phyloP scores from a whole-genome alignment of 2,797 vertebrate genomes.

The Cygnus olor region DNA sequence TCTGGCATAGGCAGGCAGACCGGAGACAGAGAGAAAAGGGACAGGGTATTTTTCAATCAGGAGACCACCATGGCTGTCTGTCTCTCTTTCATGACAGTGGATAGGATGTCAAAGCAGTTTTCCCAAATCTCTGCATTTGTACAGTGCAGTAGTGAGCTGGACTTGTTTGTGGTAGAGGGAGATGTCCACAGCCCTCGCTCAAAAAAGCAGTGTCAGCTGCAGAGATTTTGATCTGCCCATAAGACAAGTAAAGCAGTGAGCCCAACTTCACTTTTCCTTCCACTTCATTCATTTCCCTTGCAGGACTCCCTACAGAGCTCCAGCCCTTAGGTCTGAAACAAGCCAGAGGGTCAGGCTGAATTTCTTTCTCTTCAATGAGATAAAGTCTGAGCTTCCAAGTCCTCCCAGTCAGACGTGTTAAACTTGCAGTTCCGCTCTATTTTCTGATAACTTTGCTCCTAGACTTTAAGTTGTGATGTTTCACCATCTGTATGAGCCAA shows the following conservation, averaged over 20 bases:
- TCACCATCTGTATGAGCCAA: not conserved
- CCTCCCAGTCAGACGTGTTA: not conserved
- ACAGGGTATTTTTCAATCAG: not conserved
- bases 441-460: not conserved
- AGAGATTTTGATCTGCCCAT: not conserved
- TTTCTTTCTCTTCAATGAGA: not conserved
- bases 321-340: not conserved
- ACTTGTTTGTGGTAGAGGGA: not conserved
- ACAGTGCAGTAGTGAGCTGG: not conserved
- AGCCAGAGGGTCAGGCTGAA: not conserved
- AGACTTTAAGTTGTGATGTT: not conserved
- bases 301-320: not conserved
- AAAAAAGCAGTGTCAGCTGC: not conserved
- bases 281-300: not conserved
- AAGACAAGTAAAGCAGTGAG: not conserved
- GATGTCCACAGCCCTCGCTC: not conserved
- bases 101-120: not conserved
- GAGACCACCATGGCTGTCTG: accelerated
- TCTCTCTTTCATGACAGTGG: not conserved
- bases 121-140: not conserved
- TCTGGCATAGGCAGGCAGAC: accelerated
- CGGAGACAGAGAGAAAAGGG: not conserved
- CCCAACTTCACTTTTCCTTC: not conserved
- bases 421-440: not conserved
- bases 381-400: not conserved